Evolutionary conservation across 2,888 invertebrate species (phyloP), one percentile per base, ranked within the genome.

Genomic region (Caenorhabditis japonica): DNA sequence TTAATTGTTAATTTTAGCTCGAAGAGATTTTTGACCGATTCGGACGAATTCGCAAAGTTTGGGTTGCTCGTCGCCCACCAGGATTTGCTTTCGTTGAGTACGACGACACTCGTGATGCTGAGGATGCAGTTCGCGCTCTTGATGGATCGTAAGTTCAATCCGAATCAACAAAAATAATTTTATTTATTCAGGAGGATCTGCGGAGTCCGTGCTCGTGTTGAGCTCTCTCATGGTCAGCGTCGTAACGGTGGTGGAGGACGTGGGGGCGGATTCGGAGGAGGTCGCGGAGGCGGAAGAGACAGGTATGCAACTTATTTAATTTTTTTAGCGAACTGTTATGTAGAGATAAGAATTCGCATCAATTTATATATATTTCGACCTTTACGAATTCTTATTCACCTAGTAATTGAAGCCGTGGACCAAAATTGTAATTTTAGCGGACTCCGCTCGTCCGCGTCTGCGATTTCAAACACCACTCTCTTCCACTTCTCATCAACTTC

Each of bases 41-140:
- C 88, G 95, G 95, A 8, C 93, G 93, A 41, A 91, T 95, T 77
- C 91, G 93, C 83, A 95, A 94, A 89, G 94, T 95, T 49, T 95
- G 95, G 95, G 94, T 95, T 55, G 95, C 95, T 0, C 90, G 94
- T 85, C 94, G 95, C 88, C 95, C 94, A 39, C 94, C 94, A 5
- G 95, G 89, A 0, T 89, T 89, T 84, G 89, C 89, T 19, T 89
- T 89, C 80, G 88, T 89, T 7, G 89, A 89, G 72, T 89, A 87
- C 83, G 89, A 88, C 73, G 94, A 95, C 86, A 92, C 93, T 15
- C 90, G 94, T 74, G 94, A 94, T 85, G 89, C 89, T 23, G 88
- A 89, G 72, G 89, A 89, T 83, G 89, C 89, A 7, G 88, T 88
- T 2, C 85, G 88, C 66, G 88, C 86, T 13, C 75, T 89, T 43